A percentile compares a stretch with the other conserved stretches of the same genome.
phyloP scores from a whole-genome alignment of 1,140 invertebrate genomes.

The Lysiphlebus fabarum region DNA sequence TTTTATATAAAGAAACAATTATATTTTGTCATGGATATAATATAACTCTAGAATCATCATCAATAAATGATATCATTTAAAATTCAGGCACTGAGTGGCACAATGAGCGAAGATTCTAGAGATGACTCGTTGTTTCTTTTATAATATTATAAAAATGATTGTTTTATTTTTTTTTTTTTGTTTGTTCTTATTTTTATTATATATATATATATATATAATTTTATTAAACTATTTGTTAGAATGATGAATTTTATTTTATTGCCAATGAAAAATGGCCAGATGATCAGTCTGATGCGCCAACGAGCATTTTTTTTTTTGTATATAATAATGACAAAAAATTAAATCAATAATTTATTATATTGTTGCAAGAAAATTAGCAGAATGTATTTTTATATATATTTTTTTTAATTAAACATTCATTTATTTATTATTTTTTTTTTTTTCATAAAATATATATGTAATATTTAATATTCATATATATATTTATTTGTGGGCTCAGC shows the following conservation, averaged over 20 bases:
- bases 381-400: background rate
- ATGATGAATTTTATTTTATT: no score
- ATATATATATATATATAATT: background rate
- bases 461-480: no score
- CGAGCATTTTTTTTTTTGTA: background rate
- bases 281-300: no score
- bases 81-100: constrained; percentile 18
- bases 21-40: no score
- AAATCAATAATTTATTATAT: background rate
- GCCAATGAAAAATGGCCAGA: no score
- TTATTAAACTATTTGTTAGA: no score
- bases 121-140: background rate
- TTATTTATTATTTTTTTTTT: background rate
- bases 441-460: constrained; percentile 17
- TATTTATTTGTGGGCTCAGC: constrained; percentile 37
- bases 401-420: constrained; percentile 1
- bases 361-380: background rate
- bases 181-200: background rate
- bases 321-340: background rate
- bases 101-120: constrained; percentile 10
- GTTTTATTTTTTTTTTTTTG: background rate
- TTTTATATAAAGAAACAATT: no score
- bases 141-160: background rate
- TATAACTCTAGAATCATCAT: background rate
- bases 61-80: constrained; percentile 2